These are phyloP conservation scores for Chironomus striatipennis DNA, from an alignment of 1,140 invertebrate genomes.

Conservation along the genomic window DNA sequence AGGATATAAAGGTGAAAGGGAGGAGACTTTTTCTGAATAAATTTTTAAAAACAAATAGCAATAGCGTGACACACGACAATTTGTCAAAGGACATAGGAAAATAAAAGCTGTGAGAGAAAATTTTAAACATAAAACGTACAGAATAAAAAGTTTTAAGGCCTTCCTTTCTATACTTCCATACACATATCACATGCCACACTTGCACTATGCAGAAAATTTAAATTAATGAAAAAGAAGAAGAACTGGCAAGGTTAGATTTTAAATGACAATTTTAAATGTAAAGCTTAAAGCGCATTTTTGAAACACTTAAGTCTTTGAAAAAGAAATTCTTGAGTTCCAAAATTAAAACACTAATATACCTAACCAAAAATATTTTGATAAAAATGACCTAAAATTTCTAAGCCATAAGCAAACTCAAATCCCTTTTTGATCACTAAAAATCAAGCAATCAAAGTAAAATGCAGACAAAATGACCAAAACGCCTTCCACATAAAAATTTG, in stretches of 20 bases:
- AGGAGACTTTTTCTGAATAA: not conserved
- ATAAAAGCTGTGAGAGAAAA: not conserved
- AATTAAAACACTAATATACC: too few species aligned
- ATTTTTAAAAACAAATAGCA: not conserved
- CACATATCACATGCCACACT: conserved; percentile 5
- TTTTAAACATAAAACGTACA: not conserved
- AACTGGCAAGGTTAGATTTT: too few species aligned
- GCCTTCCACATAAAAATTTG: not conserved
- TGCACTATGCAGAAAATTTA: not conserved
- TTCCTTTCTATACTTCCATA: not conserved
- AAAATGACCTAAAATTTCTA: too few species aligned
- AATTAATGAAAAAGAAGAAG: not conserved
- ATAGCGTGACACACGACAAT: conserved; percentile 18
- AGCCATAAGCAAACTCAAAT: too few species aligned
- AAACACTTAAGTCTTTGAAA: too few species aligned
- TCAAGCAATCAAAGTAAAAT: too few species aligned
- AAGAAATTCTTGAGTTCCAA: too few species aligned
- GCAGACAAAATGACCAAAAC: too few species aligned
- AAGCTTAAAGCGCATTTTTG: too few species aligned
- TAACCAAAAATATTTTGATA: too few species aligned
- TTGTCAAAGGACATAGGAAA: not conserved
- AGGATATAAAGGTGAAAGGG: not conserved
- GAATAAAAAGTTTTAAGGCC: not conserved
- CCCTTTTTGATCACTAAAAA: too few species aligned
- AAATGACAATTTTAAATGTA: too few species aligned